A percentile compares a stretch with the other conserved stretches of the same genome.
These are phyloP conservation scores for Trichechus manatus DNA, from an alignment of 2,113 vertebrate species.

Conservation along the genomic window DNA sequence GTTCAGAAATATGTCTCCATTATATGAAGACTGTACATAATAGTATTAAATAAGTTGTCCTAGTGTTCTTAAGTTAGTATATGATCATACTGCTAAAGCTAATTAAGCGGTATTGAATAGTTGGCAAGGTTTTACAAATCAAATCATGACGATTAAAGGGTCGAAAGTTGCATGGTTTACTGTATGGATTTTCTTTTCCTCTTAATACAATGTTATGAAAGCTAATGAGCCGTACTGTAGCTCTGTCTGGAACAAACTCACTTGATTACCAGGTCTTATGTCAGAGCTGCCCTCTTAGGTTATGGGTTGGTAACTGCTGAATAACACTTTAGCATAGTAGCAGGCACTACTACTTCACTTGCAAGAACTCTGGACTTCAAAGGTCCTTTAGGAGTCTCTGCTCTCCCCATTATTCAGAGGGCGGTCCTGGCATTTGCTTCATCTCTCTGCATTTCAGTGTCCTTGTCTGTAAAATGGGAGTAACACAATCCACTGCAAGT, in stretches of 20 bases:
- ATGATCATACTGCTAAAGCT: accelerated
- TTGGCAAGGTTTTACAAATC: neutral
- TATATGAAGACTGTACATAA: neutral
- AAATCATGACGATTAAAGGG: neutral
- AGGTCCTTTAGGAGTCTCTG: neutral
- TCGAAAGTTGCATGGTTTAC: neutral
- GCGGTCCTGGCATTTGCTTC: neutral
- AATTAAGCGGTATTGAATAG: neutral
- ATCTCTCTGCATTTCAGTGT: neutral
- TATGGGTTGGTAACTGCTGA: neutral
- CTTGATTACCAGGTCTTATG: neutral
- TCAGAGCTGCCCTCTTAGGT: neutral
- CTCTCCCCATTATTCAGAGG: neutral
- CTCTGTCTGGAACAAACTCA: neutral
- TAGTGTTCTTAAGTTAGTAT: too few relatives aligned
- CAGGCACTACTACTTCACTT: neutral
- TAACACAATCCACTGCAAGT: neutral
- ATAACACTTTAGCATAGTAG: neutral
- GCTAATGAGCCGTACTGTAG: neutral
- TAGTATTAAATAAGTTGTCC: neutral
- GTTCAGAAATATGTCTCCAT: neutral
- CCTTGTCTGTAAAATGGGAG: neutral
- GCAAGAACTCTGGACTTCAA: neutral
- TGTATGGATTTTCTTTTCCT: neutral
- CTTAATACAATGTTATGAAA: neutral